These are phyloP conservation scores for Oligia fasciuncula DNA, from an alignment of 2,888 invertebrate genomes.

Conservation along the genomic window DNA sequence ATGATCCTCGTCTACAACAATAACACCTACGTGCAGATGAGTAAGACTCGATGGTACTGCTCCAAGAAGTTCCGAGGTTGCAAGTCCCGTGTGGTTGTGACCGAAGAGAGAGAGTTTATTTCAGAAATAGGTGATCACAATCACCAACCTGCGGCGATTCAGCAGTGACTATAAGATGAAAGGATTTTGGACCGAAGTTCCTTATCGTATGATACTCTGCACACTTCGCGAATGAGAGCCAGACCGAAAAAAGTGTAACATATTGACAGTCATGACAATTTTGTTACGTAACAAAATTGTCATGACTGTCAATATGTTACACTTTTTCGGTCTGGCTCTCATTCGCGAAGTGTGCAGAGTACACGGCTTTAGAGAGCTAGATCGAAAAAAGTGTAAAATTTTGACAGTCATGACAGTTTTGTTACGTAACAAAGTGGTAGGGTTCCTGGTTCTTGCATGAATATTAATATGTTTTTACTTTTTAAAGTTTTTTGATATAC, in stretches of 20 bases:
- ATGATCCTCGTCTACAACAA: slow-evolving; percentile 47
- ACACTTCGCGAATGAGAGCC: not conserved
- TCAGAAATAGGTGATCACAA: slow-evolving; percentile 58
- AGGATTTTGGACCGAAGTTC: not conserved
- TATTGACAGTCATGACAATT: no score
- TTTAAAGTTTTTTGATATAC: not conserved
- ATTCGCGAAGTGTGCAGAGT: no score
- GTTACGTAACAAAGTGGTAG: no score
- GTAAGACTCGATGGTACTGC: slow-evolving; percentile 71
- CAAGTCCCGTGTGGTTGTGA: slow-evolving; percentile 61
- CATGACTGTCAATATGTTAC: no score
- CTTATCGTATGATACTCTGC: not conserved
- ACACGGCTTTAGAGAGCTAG: no score
- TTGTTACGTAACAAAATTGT: no score
- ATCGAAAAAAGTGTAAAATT: no score
- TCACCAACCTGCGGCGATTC: slow-evolving; percentile 49
- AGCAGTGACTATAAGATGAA: not conserved
- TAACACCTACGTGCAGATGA: slow-evolving; percentile 61
- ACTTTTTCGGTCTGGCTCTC: no score
- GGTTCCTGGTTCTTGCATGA: no score
- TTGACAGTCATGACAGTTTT: no score
- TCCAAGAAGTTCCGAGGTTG: slow-evolving; percentile 70
- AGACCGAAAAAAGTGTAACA: not conserved
- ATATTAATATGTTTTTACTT: no score
- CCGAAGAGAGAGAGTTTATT: slow-evolving; percentile 42